Evolutionary conservation across 2,888 invertebrate genomes (phyloP).

Genomic region (Camponotus fellah): DNA sequence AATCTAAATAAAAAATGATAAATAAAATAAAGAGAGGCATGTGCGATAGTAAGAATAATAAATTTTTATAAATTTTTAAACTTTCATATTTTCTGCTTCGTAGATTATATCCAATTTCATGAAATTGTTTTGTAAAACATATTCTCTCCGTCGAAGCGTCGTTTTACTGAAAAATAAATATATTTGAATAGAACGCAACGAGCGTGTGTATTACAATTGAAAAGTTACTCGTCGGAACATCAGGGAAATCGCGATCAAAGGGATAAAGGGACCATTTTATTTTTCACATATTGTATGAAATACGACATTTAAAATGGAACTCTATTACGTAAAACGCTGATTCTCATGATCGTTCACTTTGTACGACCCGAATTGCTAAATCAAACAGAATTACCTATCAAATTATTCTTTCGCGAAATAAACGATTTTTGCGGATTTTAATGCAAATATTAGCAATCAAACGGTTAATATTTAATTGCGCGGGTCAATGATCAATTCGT

Average conservation of each 20-base stretch:
- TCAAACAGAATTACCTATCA: conserved; percentile 28
- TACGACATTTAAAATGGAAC: conserved; percentile 2
- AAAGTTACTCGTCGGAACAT: conserved; percentile 19
- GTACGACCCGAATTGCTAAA: conserved; percentile 23
- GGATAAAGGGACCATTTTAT: conserved; percentile 35
- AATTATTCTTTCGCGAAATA: conserved; percentile 16
- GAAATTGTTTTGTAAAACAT: conserved; percentile 24
- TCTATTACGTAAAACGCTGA: conserved; percentile 6
- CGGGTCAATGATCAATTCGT: neutral
- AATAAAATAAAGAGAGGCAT: neutral
- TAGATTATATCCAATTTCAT: conserved; percentile 9
- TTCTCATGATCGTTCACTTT: conserved; percentile 33
- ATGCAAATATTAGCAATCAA: conserved; percentile 6
- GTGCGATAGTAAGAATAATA: neutral
- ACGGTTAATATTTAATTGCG: conserved; percentile 4
- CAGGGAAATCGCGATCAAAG: conserved; percentile 32
- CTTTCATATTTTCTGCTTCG: neutral
- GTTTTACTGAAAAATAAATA: conserved; percentile 40
- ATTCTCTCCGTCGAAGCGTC: neutral
- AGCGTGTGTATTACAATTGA: conserved; percentile 39
- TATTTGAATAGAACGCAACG: neutral
- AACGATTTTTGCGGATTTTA: conserved; percentile 23
- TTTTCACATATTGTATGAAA: conserved; percentile 34
- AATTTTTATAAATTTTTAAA: conserved; percentile 14
- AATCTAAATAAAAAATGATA: neutral